phyloP scores from a whole-genome alignment of 2,797 vertebrate species.

The Catamblyrhynchus diadema region DNA sequence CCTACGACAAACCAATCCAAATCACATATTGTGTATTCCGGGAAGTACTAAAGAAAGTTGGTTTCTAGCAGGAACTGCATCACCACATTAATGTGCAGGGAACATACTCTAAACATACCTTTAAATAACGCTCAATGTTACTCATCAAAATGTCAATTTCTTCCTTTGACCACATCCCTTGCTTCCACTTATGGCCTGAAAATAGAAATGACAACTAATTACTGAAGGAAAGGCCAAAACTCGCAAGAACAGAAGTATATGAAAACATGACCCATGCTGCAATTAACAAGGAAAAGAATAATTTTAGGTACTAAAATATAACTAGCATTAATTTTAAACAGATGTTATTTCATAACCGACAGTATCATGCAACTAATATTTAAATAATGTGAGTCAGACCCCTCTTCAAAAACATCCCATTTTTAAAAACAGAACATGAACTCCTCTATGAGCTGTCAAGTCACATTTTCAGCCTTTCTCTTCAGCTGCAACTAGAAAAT shows the following conservation, averaged over 20 bases:
- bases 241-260: background rate
- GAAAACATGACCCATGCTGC: background rate
- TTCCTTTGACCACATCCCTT: constrained; percentile 99
- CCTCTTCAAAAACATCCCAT: background rate
- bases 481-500: background rate
- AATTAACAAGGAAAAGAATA: background rate
- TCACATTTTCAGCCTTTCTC: background rate
- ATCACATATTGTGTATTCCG: background rate
- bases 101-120: constrained; percentile 76
- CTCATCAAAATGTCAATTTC: constrained; percentile 97
- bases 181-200: constrained; percentile 98
- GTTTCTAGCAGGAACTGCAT: background rate
- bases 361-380: background rate
- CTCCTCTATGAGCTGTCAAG: background rate
- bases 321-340: background rate
- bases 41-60: background rate
- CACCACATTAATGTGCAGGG: background rate
- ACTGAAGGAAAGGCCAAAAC: constrained; percentile 9
- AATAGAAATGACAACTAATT: constrained; percentile 19
- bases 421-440: background rate
- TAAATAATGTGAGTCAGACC: background rate
- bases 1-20: background rate
- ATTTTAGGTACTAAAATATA: background rate
- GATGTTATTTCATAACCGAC: background rate
- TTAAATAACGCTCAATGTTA: constrained; percentile 95